A percentile compares a stretch with the other conserved stretches of the same genome.
These are phyloP conservation scores for Dicyrtomina minuta DNA, from an alignment of 2,888 invertebrate genomes.

Conservation along the genomic window DNA sequence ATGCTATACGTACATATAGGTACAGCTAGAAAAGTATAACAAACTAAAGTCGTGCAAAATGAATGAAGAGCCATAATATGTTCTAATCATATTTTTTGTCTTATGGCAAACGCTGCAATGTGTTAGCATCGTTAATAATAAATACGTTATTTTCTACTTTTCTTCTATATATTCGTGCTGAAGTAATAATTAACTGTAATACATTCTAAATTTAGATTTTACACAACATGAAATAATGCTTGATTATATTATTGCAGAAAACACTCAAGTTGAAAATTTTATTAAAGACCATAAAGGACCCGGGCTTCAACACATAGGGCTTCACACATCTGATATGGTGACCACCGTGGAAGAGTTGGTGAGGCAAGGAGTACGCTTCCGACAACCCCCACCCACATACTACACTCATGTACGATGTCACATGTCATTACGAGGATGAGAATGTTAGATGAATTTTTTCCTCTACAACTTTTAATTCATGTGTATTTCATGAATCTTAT, in stretches of 20 bases:
- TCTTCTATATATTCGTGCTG: no score
- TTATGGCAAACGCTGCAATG: no score
- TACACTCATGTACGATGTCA: conserved; percentile 56
- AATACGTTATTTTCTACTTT: no score
- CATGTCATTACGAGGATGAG: not conserved
- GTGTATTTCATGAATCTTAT: not conserved
- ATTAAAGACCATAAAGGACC: conserved; percentile 57
- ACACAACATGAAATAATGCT: not conserved
- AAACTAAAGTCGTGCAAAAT: no score
- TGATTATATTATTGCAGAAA: conserved; percentile 52
- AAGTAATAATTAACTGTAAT: not conserved
- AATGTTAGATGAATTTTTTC: not conserved
- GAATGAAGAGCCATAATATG: no score
- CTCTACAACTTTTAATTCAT: no score
- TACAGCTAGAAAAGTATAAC: no score
- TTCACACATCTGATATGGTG: conserved; percentile 56
- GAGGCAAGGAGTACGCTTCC: conserved; percentile 56
- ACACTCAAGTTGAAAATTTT: conserved; percentile 58
- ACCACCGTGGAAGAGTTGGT: conserved; percentile 55
- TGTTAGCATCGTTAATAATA: no score
- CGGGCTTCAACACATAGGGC: conserved; percentile 59
- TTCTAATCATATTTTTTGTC: no score
- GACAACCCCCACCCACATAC: conserved; percentile 58
- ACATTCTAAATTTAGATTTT: no score
- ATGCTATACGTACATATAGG: no score